phyloP scores from a whole-genome alignment of 2,797 vertebrate genomes.

The Phoebastria nigripes region DNA sequence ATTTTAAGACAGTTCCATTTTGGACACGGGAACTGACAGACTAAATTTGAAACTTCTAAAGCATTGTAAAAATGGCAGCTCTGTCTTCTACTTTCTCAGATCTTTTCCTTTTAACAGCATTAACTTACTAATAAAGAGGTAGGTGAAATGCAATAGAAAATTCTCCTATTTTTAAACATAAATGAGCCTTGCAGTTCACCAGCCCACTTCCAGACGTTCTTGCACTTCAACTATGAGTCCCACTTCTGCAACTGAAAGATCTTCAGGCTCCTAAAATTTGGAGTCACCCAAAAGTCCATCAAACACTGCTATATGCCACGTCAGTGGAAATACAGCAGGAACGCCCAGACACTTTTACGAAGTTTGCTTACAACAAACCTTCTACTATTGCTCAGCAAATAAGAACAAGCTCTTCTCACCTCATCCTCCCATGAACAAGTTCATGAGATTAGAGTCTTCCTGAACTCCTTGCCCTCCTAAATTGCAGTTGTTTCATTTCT shows the following conservation, averaged over 20 bases:
- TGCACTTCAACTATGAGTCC: neutral
- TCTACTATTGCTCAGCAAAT: neutral
- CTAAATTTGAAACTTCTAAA: neutral
- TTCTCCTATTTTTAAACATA: neutral
- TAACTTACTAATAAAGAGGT: neutral
- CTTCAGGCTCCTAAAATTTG: neutral
- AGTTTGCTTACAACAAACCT: neutral
- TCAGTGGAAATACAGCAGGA: neutral
- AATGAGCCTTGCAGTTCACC: neutral
- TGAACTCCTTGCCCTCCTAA: neutral
- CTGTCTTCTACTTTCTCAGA: neutral
- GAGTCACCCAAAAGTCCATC: neutral
- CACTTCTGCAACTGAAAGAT: neutral
- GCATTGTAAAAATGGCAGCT: neutral
- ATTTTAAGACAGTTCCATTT: neutral
- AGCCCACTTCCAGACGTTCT: neutral
- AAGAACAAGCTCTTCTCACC: conserved; percentile 3
- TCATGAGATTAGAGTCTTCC: neutral
- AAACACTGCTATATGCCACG: fast-evolving
- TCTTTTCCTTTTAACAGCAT: neutral
- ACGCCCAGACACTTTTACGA: neutral
- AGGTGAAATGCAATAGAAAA: neutral
- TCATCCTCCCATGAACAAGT: neutral
- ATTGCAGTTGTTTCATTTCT: neutral
- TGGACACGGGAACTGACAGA: neutral